Conservation (phyloP, 2,797 vertebrate species). For the Oreonectes daqikongensis region DNA sequence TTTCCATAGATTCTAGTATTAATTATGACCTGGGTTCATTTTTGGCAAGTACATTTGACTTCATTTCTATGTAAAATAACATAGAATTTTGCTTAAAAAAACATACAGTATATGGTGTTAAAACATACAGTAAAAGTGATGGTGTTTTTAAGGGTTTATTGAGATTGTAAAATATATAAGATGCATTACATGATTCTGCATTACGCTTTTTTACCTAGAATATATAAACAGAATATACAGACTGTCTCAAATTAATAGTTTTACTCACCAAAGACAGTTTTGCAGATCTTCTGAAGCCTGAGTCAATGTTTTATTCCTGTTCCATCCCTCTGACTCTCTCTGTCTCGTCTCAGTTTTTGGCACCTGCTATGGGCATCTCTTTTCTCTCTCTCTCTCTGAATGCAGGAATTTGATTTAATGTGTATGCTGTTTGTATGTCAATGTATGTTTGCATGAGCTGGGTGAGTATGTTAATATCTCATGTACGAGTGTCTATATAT, state of each 20-base stretch:
- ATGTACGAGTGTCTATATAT: conserved; percentile 48
- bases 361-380: conserved; percentile 79
- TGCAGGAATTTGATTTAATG: conserved; percentile 65
- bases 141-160: too few species aligned
- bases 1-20: too few species aligned
- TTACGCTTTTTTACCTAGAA: background rate
- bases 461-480: conserved; percentile 56
- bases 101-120: too few species aligned
- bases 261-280: conserved; percentile 50
- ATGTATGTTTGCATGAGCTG: conserved; percentile 65
- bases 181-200: background rate
- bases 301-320: conserved; percentile 67
- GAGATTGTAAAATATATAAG: too few species aligned
- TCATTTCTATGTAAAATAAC: too few species aligned
- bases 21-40: too few species aligned
- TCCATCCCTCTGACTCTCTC: conserved; percentile 66
- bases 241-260: background rate
- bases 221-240: background rate
- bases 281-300: conserved; percentile 31
- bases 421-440: conserved; percentile 58
- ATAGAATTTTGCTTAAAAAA: too few species aligned
- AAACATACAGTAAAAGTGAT: too few species aligned
- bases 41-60: too few species aligned
- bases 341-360: conserved; percentile 73
- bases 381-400: conserved; percentile 65